Conservation (phyloP, 1,140 invertebrate genomes). For the Eubasilissa regina region DNA sequence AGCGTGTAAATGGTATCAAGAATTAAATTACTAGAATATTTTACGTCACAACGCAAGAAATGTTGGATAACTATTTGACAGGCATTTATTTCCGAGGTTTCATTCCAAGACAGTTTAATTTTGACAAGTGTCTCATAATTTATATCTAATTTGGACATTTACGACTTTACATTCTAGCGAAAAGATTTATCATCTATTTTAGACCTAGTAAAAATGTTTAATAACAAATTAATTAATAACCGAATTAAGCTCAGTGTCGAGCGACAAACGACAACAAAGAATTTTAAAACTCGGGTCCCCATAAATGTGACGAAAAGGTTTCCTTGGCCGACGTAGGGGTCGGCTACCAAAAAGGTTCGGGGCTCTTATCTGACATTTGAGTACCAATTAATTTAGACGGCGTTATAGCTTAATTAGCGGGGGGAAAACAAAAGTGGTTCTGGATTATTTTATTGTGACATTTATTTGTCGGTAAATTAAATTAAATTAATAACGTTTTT, state of each 20-base stretch:
- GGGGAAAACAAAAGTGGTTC: constrained; percentile 34
- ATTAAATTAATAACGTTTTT: constrained; percentile 16
- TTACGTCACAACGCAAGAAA: no score
- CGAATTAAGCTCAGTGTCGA: not conserved
- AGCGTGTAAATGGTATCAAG: no score
- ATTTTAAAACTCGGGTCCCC: not conserved
- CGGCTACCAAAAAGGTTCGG: not conserved
- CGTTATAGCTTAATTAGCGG: constrained; percentile 58
- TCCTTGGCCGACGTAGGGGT: no score
- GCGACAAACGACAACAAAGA: not conserved
- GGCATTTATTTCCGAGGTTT: no score
- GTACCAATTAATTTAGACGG: constrained; percentile 57
- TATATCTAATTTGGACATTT: no score
- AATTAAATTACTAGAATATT: no score
- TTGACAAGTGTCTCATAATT: no score
- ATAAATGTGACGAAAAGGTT: not conserved
- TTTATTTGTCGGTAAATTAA: constrained; percentile 31
- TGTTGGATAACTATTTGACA: no score
- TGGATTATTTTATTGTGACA: constrained; percentile 40
- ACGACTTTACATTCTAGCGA: no score
- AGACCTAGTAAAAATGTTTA: no score
- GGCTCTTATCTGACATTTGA: constrained; percentile 52
- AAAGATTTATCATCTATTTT: no score
- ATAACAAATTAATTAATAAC: constrained; percentile 23
- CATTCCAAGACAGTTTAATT: no score